Conservation (phyloP, 1,140 invertebrate species). For the Spodoptera frugiperda region DNA sequence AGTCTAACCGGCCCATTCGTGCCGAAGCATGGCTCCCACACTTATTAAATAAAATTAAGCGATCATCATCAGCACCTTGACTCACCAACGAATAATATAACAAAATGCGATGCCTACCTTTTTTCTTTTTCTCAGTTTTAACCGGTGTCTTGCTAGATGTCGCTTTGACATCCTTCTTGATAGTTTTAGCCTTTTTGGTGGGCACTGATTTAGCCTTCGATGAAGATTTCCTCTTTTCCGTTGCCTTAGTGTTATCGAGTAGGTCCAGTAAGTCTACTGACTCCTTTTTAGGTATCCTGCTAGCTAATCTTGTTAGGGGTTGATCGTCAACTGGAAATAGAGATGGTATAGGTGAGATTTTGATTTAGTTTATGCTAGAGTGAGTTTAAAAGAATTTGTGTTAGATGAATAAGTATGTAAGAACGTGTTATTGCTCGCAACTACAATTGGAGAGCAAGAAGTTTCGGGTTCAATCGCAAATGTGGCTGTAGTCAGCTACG, state of each 20-base stretch:
- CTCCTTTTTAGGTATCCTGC: slow-evolving; percentile 77
- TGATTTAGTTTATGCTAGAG: too few relatives aligned
- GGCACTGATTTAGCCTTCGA: slow-evolving; percentile 61
- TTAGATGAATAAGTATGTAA: too few relatives aligned
- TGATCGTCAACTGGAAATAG: slow-evolving; percentile 73
- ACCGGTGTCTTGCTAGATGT: slow-evolving; percentile 67
- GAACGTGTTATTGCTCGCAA: too few relatives aligned
- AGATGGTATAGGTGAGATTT: slow-evolving; percentile 1
- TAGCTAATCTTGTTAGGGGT: slow-evolving; percentile 73
- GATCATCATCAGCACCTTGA: slow-evolving; percentile 17
- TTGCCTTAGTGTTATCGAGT: slow-evolving; percentile 67
- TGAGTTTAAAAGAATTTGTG: too few relatives aligned
- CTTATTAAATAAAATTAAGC: not conserved
- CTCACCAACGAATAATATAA: slow-evolving; percentile 30
- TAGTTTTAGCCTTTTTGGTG: slow-evolving; percentile 65
- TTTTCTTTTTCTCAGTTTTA: slow-evolving; percentile 79
- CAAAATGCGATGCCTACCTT: slow-evolving; percentile 72
- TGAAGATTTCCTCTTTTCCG: slow-evolving; percentile 71
- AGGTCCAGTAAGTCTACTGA: slow-evolving; percentile 68
- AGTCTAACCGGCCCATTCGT: too few relatives aligned
- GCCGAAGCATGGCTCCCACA: too few relatives aligned
- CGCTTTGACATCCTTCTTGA: slow-evolving; percentile 56
- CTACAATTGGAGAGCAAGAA: too few relatives aligned
- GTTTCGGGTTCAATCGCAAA: too few relatives aligned
- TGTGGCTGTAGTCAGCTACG: too few relatives aligned